Base-by-base conservation (phyloP, 2,113 vertebrate species). In the Osmerus mordax region DNA sequence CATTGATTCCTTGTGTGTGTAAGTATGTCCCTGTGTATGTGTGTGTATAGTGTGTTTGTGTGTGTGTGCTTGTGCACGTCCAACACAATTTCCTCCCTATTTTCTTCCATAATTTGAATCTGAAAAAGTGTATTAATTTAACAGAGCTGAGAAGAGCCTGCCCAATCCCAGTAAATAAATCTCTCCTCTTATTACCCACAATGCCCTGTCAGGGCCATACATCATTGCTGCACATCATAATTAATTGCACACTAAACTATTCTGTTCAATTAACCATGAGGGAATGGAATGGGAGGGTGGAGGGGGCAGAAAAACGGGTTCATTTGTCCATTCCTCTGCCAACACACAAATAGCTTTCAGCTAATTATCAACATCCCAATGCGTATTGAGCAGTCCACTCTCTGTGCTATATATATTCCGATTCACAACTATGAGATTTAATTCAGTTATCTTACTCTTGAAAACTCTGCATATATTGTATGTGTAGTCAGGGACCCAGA, bases 231-330 rank as follows among this genome's bases (percentile, higher is more conserved):
- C 89, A 91, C 87, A 90, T 91, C 88, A 91, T 90, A 90, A 92
- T 92, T 92, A 93, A 92, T 91, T 91, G 89, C 86, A 84, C 83
- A 83, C 89, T 89, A 89, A 92, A 90, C 87, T 89, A 91, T 89
- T 91, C 87, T 88, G 86, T 91, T 92, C 89, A 91, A 90, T 89
- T 90, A 91, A 89, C 81, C 84, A 89, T 83, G 80, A 80, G 85
- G 85, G 84, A 84, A 85, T 87, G 85, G 75, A 67, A 70, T 25
- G 11, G 58, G 68, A 19, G 32, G 75, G 60, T 0, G 1, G 55
- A 12, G 68, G 19, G 29, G 78, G 60, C 0, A 2, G 55, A 12
- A 70, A 75, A 75, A 75, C 54, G 1, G 59, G 63, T 61, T 25
- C 58, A 71, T 67, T 19, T n/a, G 25, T 82, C 75, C 36, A 61